Conservation (phyloP, 1,140 invertebrate species). For the Nautilus pompilius region DNA sequence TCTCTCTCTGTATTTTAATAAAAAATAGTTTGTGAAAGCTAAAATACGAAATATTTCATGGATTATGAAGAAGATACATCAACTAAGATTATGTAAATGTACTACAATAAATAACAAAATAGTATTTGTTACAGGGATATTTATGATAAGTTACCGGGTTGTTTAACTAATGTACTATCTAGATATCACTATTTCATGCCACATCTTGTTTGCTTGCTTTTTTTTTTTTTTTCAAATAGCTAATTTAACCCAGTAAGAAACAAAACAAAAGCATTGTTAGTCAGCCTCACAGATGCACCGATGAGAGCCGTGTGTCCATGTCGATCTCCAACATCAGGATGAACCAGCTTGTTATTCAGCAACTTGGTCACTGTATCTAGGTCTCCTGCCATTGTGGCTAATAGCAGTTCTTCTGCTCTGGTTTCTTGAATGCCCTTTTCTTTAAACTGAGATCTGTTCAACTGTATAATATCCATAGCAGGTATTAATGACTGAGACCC, state of each 20-base stretch:
- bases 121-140: too few relatives aligned
- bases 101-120: too few relatives aligned
- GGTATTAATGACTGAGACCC: not conserved
- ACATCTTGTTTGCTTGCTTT: too few relatives aligned
- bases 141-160: too few relatives aligned
- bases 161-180: too few relatives aligned
- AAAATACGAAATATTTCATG: too few relatives aligned
- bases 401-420: slow-evolving; percentile 40
- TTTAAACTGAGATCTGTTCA: slow-evolving; percentile 31
- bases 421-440: slow-evolving; percentile 38
- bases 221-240: too few relatives aligned
- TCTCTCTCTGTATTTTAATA: too few relatives aligned
- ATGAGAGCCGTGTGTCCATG: slow-evolving; percentile 46
- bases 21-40: too few relatives aligned
- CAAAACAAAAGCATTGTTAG: not conserved
- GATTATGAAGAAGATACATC: too few relatives aligned
- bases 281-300: slow-evolving; percentile 45
- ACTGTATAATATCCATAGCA: not conserved
- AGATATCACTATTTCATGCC: too few relatives aligned
- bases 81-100: too few relatives aligned
- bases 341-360: slow-evolving; percentile 37
- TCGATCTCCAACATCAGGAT: slow-evolving; percentile 48
- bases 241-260: not conserved
- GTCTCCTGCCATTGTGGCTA: slow-evolving; percentile 36
- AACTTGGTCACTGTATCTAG: slow-evolving; percentile 33